Evolutionary conservation across 2,797 vertebrate genomes (phyloP).

Genomic region (Crenichthys baileyi): DNA sequence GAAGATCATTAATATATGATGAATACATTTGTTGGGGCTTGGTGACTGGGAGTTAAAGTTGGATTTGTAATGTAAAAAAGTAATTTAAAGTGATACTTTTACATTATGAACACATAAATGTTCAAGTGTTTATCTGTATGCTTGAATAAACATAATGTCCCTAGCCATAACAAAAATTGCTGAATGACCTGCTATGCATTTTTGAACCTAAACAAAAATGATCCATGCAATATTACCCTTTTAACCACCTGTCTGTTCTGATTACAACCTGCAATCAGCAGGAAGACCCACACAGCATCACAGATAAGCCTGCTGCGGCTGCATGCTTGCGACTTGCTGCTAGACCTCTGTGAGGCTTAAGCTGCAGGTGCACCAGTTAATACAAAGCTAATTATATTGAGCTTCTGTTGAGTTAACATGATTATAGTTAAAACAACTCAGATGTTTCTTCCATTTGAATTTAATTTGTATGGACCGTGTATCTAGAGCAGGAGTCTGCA

Average conservation of each 20-base stretch:
- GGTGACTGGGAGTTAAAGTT: too few relatives aligned
- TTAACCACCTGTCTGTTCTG: conserved; percentile 39
- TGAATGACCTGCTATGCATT: conserved; percentile 24
- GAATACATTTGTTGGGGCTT: too few relatives aligned
- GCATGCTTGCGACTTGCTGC: conserved; percentile 14
- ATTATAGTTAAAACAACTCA: conserved; percentile 12
- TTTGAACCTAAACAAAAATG: not conserved
- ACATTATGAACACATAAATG: not conserved
- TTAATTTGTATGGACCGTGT: not conserved
- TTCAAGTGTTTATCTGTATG: not conserved
- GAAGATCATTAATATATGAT: too few relatives aligned
- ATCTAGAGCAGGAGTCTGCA: too few relatives aligned
- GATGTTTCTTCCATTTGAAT: not conserved
- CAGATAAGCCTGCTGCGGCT: conserved; percentile 7
- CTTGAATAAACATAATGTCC: not conserved
- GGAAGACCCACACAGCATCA: conserved; percentile 19
- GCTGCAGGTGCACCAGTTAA: conserved; percentile 49
- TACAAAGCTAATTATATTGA: conserved; percentile 35
- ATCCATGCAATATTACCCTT: not conserved
- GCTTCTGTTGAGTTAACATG: conserved; percentile 17
- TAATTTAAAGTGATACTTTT: not conserved
- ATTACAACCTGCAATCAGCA: conserved; percentile 42
- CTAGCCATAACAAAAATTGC: not conserved
- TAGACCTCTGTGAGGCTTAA: conserved; percentile 29
- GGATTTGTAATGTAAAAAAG: too few relatives aligned